Evolutionary conservation across 2,113 vertebrate genomes (phyloP), one percentile per base, ranked within the genome.

Genomic region (Ascaphus truei): DNA sequence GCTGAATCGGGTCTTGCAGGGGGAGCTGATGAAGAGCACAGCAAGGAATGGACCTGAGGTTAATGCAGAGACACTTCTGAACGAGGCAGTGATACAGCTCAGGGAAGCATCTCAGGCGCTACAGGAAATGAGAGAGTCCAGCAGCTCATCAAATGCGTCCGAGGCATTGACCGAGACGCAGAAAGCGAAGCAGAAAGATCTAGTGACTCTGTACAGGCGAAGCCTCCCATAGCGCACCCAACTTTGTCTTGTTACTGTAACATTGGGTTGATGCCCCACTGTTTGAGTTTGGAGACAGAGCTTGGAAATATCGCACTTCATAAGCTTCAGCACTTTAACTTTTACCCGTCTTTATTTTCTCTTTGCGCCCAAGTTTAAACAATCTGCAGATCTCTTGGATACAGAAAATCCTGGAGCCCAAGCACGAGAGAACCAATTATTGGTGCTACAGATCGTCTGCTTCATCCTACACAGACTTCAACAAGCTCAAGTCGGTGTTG

Each of bases 71-170:
- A 75, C 80, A 0, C 81, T 99, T 75, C 91, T 99, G 62, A 83
- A 81, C 29, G 82, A 91, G 76, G 94, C 95, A 8, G 88, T 96
- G 73, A 93, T 93, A 72, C 95, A 96, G 76, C 88, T 98, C 67
- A 86, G 78, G 71, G 92, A 88, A 83, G 95, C 95, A 3, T 90
- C 95, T 1, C 80, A 91, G 37, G 93, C 93, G 80, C 84, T 99
- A 76, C 89, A 84, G 77, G 93, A 96, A 80, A 90, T 94, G 48
- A 91, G 86, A 73, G 86, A 76, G 76, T 81, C 92, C 22, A 92
- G 84, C 76, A 88, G 82, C 73, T 67, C 82, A 68, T 81, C 67
- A 76, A 86, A 80, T 72, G 87, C 84, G 74, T 41, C 5, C 25
- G 63, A 60, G 9, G 34, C 2, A n/a, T 73, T 48, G 72, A 45